Evolutionary conservation across 2,113 vertebrate genomes (phyloP), one percentile per base, ranked within the genome.

Genomic region (Mungos mungo): DNA sequence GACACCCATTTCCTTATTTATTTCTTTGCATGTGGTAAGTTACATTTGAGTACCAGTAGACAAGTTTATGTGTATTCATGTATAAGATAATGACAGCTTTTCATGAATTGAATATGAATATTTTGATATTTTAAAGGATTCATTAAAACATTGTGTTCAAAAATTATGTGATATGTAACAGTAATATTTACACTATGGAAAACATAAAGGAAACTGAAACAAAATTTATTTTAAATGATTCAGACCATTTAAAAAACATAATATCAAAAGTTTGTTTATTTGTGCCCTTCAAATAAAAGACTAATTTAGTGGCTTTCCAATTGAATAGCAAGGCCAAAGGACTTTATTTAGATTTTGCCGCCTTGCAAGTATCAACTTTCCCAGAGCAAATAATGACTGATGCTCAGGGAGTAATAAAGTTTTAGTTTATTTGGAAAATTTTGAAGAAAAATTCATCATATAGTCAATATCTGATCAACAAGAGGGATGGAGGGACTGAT

Each of bases 341-440:
- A 74, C 41, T 95, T 96, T 41, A 66, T 95, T 96, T 41, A 66
- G 33, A 71, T 96, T 90, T 93, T 45, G 86, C 41, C 18, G 71
- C 31, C 12, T 96, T 92, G 74, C 10, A 83, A 86, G 93, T 76
- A 83, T 79, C 21, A 85, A 29, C 25, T 50, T 81, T 71, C 13
- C 35, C n/a, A 81, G 90, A 66, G 47, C 31, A 76, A 89, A 69
- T 69, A 38, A 71, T 79, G 25, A 77, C 54, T 10, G 1, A 8
- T 81, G 63, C 23, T 76, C 47, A 92, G 80, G 66, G 57, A 95
- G 12, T 41, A 82, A 77, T 66, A 79, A 88, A 63, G 5, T 54
- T 92, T 96, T 76, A 93, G 83, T 91, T 87, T 66, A 88, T 74
- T 80, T 92, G 68, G 41, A 60, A 90, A 35, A 45, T 90, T 93